Conservation (phyloP, 2,797 vertebrate species). For the Galaxias olidus region DNA sequence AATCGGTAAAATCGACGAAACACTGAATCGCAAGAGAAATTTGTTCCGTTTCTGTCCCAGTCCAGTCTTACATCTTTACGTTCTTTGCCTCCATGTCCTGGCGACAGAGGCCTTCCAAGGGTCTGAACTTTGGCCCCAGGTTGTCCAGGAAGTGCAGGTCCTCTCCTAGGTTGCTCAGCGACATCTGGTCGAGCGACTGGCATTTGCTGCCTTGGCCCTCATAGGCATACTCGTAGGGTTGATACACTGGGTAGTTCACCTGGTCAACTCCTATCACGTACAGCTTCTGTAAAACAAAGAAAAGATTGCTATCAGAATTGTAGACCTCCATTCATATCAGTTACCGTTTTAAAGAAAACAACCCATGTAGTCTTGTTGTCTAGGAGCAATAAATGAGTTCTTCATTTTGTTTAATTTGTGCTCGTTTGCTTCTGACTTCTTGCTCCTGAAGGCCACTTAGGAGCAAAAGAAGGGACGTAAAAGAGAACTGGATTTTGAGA, state of each 20-base stretch:
- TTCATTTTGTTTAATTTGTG: too few relatives aligned
- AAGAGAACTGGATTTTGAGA: too few relatives aligned
- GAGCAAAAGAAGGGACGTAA: too few relatives aligned
- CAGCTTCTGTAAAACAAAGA: slow-evolving; percentile 63
- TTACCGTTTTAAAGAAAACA: not conserved
- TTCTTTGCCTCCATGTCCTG: slow-evolving; percentile 34
- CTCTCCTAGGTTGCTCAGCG: slow-evolving; percentile 35
- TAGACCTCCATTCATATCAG: not conserved
- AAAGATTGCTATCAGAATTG: not conserved
- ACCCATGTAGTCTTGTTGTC: too few relatives aligned
- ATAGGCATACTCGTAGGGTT: slow-evolving; percentile 51
- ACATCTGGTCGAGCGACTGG: slow-evolving; percentile 62
- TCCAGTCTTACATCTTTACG: slow-evolving; percentile 16
- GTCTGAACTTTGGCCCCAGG: slow-evolving; percentile 70
- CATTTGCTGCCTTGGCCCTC: slow-evolving; percentile 68
- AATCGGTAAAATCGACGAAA: too few relatives aligned
- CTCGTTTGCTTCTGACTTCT: too few relatives aligned
- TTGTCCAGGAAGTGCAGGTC: slow-evolving; percentile 65
- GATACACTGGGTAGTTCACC: not conserved
- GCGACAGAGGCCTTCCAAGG: slow-evolving; percentile 53
- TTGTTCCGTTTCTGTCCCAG: not conserved
- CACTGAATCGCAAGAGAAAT: too few relatives aligned
- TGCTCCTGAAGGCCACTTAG: too few relatives aligned
- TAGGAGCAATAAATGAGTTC: too few relatives aligned
- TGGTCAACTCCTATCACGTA: not conserved